Evolutionary conservation across 2,888 invertebrate genomes (phyloP).

Genomic region (Aleiodes leptofemur): DNA sequence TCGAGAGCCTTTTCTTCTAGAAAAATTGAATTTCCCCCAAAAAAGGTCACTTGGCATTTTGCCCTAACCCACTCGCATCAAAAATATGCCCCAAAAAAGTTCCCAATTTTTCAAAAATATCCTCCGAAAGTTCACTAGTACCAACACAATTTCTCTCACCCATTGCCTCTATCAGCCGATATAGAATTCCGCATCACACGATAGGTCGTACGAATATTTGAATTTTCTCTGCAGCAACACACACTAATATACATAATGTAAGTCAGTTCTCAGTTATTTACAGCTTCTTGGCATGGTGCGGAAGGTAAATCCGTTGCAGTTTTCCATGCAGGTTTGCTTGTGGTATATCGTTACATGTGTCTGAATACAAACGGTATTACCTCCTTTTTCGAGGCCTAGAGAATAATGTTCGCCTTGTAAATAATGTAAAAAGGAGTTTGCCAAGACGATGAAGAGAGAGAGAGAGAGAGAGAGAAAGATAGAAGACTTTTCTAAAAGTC

Average conservation of each 20-base stretch:
- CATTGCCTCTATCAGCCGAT: too few relatives aligned
- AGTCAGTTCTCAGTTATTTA: conserved; percentile 68
- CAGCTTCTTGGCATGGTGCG: conserved; percentile 72
- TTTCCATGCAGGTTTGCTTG: conserved; percentile 1
- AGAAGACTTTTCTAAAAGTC: background rate
- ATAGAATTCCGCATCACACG: too few relatives aligned
- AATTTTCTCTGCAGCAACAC: background rate
- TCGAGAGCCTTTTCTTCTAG: too few relatives aligned
- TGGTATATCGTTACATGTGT: conserved; percentile 15
- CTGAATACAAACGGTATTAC: conserved; percentile 20
- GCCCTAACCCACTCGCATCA: too few relatives aligned
- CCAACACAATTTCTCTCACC: too few relatives aligned
- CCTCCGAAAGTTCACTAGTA: too few relatives aligned
- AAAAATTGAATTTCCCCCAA: too few relatives aligned
- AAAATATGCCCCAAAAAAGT: too few relatives aligned
- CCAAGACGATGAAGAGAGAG: conserved; percentile 14
- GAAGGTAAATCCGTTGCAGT: conserved; percentile 9
- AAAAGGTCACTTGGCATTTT: too few relatives aligned
- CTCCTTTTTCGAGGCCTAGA: conserved; percentile 2
- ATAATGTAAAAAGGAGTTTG: conserved; percentile 8
- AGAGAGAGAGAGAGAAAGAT: conserved; percentile 25
- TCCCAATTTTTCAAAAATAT: too few relatives aligned
- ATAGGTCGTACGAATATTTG: background rate
- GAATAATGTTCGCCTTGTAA: too few relatives aligned
- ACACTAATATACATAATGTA: background rate